phyloP scores from a whole-genome alignment of 2,888 invertebrate species.

The Phyllotreta striolata region DNA sequence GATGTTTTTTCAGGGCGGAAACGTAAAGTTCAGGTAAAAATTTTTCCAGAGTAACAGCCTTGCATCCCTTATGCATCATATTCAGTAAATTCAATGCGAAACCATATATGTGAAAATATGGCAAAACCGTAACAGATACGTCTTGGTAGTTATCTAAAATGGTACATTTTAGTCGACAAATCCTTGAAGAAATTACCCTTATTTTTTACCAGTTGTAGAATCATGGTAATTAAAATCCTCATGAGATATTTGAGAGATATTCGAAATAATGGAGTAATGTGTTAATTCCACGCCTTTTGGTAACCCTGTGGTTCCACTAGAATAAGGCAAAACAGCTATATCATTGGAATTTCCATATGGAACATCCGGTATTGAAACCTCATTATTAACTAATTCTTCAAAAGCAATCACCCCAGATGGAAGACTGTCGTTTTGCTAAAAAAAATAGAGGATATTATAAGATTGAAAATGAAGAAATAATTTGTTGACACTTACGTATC shows the following conservation, averaged over 20 bases:
- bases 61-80: slow-evolving; percentile 68
- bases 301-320: slow-evolving; percentile 86
- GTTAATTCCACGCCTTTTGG: slow-evolving; percentile 79
- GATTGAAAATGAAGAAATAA: slow-evolving; percentile 1
- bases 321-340: slow-evolving; percentile 75
- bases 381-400: slow-evolving; percentile 44
- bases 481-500: slow-evolving; percentile 47
- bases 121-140: slow-evolving; percentile 72
- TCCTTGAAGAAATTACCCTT: too few relatives aligned
- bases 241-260: slow-evolving; percentile 40
- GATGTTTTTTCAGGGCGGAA: slow-evolving; percentile 70
- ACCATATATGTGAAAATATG: slow-evolving; percentile 86
- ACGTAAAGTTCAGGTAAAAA: slow-evolving; percentile 77
- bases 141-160: slow-evolving; percentile 68
- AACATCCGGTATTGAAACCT: slow-evolving; percentile 63
- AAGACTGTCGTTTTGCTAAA: slow-evolving; percentile 37
- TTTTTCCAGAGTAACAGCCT: slow-evolving; percentile 73
- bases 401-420: slow-evolving; percentile 33
- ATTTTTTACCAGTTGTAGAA: slow-evolving; percentile 33
- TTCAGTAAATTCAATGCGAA: slow-evolving; percentile 68
- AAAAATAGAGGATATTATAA: slow-evolving; percentile 7
- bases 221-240: slow-evolving; percentile 31
- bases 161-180: too few relatives aligned
- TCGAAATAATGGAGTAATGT: slow-evolving; percentile 57
- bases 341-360: slow-evolving; percentile 63